phyloP scores from a whole-genome alignment of 2,797 vertebrate genomes.

The Todus mexicanus region DNA sequence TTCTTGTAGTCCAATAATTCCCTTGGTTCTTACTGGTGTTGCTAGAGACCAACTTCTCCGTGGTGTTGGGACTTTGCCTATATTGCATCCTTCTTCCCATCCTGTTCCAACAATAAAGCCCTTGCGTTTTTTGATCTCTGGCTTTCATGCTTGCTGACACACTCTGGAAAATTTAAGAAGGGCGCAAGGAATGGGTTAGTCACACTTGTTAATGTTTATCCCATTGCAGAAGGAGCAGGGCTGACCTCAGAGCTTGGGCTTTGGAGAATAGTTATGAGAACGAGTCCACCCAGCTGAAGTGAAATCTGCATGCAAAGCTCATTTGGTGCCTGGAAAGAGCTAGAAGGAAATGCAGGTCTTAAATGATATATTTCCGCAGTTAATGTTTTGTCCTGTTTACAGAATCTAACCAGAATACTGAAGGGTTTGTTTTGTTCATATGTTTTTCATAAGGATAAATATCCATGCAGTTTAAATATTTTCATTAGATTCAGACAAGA shows the following conservation, averaged over 20 bases:
- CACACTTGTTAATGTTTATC: conserved; percentile 70
- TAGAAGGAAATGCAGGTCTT: conserved; percentile 64
- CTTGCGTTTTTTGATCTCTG: conserved; percentile 26
- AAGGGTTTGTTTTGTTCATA: conserved; percentile 54
- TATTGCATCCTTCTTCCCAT: conserved; percentile 25
- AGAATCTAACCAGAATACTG: conserved; percentile 48
- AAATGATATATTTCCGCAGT: conserved; percentile 58
- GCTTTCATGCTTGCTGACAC: conserved; percentile 47
- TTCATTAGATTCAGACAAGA: conserved; percentile 57
- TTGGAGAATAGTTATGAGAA: conserved; percentile 55
- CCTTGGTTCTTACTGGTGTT: background rate
- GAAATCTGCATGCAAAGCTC: conserved; percentile 61
- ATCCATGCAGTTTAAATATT: conserved; percentile 54
- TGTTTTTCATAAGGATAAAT: conserved; percentile 66
- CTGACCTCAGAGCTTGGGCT: conserved; percentile 51
- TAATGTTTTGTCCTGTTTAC: conserved; percentile 57
- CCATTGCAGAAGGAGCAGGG: conserved; percentile 20
- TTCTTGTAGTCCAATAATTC: background rate
- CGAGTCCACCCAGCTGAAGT: conserved; percentile 46
- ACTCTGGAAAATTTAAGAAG: conserved; percentile 63
- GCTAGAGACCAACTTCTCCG: background rate
- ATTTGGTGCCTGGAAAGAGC: conserved; percentile 50
- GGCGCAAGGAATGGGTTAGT: conserved; percentile 64
- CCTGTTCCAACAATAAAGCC: conserved; percentile 42
- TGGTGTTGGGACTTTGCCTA: background rate